phyloP scores from a whole-genome alignment of 2,888 invertebrate species.

The Pseudococcus longispinus region DNA sequence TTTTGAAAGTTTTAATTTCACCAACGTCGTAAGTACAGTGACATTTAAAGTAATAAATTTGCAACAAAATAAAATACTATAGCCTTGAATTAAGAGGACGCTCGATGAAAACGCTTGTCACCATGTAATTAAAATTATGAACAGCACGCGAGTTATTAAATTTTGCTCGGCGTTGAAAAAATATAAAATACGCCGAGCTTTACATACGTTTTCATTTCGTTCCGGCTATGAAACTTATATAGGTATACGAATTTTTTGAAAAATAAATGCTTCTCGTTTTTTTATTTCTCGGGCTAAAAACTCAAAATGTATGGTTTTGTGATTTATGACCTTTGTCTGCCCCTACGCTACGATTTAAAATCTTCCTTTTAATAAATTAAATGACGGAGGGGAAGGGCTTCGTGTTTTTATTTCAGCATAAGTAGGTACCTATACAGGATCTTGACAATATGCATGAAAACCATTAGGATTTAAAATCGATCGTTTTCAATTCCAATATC shows the following conservation, averaged over 20 bases:
- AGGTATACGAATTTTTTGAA: neutral
- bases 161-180: neutral
- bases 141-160: slow-evolving; percentile 24
- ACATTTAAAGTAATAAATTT: slow-evolving; percentile 16
- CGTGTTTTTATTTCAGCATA: too few relatives aligned
- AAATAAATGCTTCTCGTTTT: neutral
- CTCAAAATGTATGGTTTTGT: neutral
- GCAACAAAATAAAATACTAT: neutral
- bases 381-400: neutral
- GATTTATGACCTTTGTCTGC: neutral
- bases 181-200: neutral
- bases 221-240: neutral
- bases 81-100: neutral
- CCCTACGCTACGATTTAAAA: neutral
- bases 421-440: too few relatives aligned
- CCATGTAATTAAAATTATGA: slow-evolving; percentile 28
- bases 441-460: too few relatives aligned
- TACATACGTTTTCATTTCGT: neutral
- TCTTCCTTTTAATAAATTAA: neutral
- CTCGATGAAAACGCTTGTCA: slow-evolving; percentile 19
- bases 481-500: too few relatives aligned
- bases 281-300: neutral
- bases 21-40: neutral
- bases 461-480: too few relatives aligned
- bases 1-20: neutral